Evolutionary conservation across 1,140 invertebrate species (phyloP).

Genomic region (Antheraea pernyi): DNA sequence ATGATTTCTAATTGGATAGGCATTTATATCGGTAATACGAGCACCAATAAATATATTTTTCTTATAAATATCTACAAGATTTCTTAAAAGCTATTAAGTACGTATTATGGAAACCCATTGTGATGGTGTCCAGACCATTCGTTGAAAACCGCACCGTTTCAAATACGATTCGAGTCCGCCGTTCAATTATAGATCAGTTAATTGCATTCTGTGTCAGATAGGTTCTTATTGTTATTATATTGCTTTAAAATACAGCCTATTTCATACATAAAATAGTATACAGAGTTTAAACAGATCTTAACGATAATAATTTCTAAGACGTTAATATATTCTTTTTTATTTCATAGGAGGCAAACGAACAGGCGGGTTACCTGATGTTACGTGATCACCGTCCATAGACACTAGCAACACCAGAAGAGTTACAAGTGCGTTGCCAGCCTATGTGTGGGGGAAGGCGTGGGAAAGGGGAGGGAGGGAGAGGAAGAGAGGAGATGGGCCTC

Average conservation of each 20-base stretch:
- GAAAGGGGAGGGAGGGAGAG: too few species aligned
- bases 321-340: too few species aligned
- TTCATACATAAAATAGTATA: not conserved
- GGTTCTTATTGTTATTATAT: not conserved
- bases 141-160: not conserved
- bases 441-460: too few species aligned
- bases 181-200: constrained; percentile 1
- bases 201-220: not conserved
- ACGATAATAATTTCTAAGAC: not conserved
- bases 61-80: not conserved
- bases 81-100: not conserved
- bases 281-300: not conserved
- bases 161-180: not conserved
- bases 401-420: too few species aligned
- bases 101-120: not conserved
- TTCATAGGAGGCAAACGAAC: too few species aligned
- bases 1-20: not conserved
- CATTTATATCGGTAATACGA: not conserved
- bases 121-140: not conserved
- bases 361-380: too few species aligned
- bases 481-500: too few species aligned
- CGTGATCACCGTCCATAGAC: too few species aligned
- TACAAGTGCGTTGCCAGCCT: too few species aligned
- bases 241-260: not conserved
- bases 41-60: not conserved